Percentiles rank a stretch among this genome's conserved stretches.
These are phyloP conservation scores for Diploscapter pachys DNA, from an alignment of 1,140 invertebrate genomes.

Conservation along the genomic window DNA sequence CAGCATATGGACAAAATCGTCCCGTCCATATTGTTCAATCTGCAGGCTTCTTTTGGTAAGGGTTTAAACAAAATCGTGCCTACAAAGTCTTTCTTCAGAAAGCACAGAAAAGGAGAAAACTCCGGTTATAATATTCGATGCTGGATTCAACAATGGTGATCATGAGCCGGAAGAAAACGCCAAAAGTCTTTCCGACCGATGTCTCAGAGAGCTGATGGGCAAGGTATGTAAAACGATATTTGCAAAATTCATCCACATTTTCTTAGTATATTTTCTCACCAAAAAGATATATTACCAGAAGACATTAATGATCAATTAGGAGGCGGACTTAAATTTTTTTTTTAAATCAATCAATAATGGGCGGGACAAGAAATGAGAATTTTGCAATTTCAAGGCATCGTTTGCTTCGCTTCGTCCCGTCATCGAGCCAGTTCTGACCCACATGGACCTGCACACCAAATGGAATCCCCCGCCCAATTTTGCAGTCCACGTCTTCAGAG, in stretches of 20 bases:
- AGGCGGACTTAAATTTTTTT: background rate
- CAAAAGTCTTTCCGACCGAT: conserved; percentile 82
- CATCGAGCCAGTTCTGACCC: conserved; percentile 61
- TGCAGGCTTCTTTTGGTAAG: conserved; percentile 67
- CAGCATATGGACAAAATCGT: conserved; percentile 99
- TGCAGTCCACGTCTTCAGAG: conserved; percentile 73
- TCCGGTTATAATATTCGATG: too few species aligned
- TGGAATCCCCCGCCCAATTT: conserved; percentile 84
- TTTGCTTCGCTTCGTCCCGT: conserved; percentile 57
- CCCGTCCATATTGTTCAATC: conserved; percentile 92
- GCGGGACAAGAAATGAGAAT: too few species aligned
- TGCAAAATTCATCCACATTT: background rate
- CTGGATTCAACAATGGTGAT: background rate
- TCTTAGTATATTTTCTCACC: conserved; percentile 1
- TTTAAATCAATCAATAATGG: background rate
- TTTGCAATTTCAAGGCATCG: conserved; percentile 22
- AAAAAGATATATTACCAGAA: too few species aligned
- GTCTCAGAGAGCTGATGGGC: conserved; percentile 86
- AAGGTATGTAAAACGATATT: conserved; percentile 59
- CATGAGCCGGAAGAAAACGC: conserved; percentile 62
- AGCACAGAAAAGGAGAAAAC: too few species aligned
- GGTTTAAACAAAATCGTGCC: too few species aligned
- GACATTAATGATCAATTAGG: too few species aligned
- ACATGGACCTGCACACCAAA: conserved; percentile 88
- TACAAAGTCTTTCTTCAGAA: too few species aligned